Percentiles rank a stretch among this genome's conserved stretches.
These are phyloP conservation scores for Pangasius larnaudii DNA, from an alignment of 2,797 vertebrate species.

Conservation along the genomic window DNA sequence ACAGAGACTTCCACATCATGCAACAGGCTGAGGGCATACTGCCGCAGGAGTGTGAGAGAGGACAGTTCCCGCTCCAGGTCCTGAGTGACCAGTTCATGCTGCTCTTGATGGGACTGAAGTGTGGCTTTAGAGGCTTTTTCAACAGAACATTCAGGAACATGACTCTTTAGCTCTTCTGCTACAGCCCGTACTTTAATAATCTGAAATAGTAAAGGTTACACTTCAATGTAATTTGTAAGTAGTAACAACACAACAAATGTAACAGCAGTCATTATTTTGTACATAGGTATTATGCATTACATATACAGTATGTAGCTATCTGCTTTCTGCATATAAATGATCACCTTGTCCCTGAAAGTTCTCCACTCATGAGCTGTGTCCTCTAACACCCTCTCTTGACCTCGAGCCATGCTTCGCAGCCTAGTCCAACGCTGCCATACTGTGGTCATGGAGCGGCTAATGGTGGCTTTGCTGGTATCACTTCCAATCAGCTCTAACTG, in stretches of 20 bases:
- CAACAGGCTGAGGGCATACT: slow-evolving; percentile 77
- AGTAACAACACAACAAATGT: neutral
- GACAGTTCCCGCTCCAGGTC: slow-evolving; percentile 87
- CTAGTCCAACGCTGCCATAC: slow-evolving; percentile 93
- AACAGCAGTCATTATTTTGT: neutral
- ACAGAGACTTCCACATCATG: slow-evolving; percentile 77
- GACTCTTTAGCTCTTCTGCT: slow-evolving; percentile 82
- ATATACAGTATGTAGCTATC: neutral
- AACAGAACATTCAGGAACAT: slow-evolving; percentile 83
- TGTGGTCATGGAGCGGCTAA: slow-evolving; percentile 84
- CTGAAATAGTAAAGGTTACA: slow-evolving; percentile 65
- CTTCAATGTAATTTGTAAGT: neutral
- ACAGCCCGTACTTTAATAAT: slow-evolving; percentile 81
- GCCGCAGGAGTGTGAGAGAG: slow-evolving; percentile 81
- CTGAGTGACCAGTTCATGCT: slow-evolving; percentile 79
- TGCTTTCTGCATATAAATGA: neutral
- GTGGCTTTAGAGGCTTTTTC: slow-evolving; percentile 89
- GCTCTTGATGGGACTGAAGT: slow-evolving; percentile 84
- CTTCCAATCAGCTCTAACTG: slow-evolving; percentile 76
- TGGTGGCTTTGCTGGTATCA: slow-evolving; percentile 81
- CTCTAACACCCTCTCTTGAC: slow-evolving; percentile 91
- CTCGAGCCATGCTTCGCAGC: slow-evolving; percentile 83
- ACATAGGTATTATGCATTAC: neutral
- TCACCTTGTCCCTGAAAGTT: slow-evolving; percentile 85
- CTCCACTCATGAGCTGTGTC: slow-evolving; percentile 88